Evolutionary conservation across 2,113 vertebrate genomes (phyloP), one percentile per base, ranked within the genome.

Genomic region (Anoura caudifer): DNA sequence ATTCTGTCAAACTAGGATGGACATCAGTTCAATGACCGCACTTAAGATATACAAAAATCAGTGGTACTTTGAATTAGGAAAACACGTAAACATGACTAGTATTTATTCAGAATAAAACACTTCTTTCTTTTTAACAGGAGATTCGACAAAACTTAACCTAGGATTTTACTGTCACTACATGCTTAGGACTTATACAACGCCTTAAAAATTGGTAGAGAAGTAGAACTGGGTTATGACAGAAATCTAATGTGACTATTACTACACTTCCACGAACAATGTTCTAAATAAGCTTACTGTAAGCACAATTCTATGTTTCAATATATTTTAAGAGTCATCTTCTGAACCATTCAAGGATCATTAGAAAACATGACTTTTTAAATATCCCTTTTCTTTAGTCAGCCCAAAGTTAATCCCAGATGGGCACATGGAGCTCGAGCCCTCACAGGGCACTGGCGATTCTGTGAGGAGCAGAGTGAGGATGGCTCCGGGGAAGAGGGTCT

Each of bases 1-100:
- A 67, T 93, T 95, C 63, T 90, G 93, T 98, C 97, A 96, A 95
- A 69, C 31, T 85, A 43, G 24, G 26, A 43, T 90, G 11, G 26
- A 82, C 50, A 84, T 13, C 16, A 90, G 4, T 43, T 95, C 85
- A 82, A 31, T 9, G 63, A 52, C 11, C 2, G 45, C 50, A 83
- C 92, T 33, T 50, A 15, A 92, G 8, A 22, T 4, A 79, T 0
- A 36, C 0, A 85, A 85, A 96, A 96, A 54, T 65, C 79, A 90
- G 41, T 43, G 6, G 43, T 41, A 19, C 19, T 83, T 28, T n/a
- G 41, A 41, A 7, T 22, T 79, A 56, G 89, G 77, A 77, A 85
- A 81, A 81, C 31, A 22, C 2, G 12, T 13, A 17, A 69, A 36
- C 24, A 17, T 4, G 13, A 33, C 0, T 7, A 38, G 2, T 0